Evolutionary conservation across 2,888 invertebrate genomes (phyloP), one percentile per base, ranked within the genome.

Genomic region (Pollenia labialis): DNA sequence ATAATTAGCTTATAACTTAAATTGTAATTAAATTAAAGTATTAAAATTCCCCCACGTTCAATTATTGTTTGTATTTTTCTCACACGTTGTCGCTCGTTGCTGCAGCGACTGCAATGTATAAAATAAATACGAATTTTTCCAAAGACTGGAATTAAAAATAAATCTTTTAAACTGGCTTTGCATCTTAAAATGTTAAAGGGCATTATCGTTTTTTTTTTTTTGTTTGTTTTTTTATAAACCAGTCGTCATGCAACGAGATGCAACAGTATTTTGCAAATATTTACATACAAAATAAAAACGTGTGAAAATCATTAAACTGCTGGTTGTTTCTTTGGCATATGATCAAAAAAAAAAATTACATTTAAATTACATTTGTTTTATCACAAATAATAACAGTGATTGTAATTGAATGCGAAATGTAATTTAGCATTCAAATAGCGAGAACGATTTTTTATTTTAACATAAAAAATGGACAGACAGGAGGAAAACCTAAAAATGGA

Each of bases 131-230:
- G 18, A 74, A 79, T 74, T 75, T 71, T 56, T 71, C 44, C 18
- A 54, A 72, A 72, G 42, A 16, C 32, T 44, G 16, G 18, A 18
- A 2, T 9, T 4, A 54, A 40, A 54, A 48, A 52, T 58, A 52
- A 60, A 69, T 62, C 74, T 74, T 42, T 68, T 74, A 79, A 80
- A 85, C 84, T 80, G 79, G 79, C 80, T 84, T 84, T 54, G 23
- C 42, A 9, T 64, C 56, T 54, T 68, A 23, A 85, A 85, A 85
- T 85, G 84, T 85, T 85, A 85, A 85, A 85, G 84, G 84, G 84
- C 79, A 85, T 46, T 60, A 62, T 74, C 40, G 64, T 74, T 66
- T 72, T 74, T 54, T 66, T 64, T 81, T 23, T n/a, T 72, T 44
- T 48, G 48, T 40, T 32, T 64, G 42, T 62, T 44, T 66, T 46